phyloP scores from a whole-genome alignment of 1,140 invertebrate genomes.

The Listronotus oregonensis region DNA sequence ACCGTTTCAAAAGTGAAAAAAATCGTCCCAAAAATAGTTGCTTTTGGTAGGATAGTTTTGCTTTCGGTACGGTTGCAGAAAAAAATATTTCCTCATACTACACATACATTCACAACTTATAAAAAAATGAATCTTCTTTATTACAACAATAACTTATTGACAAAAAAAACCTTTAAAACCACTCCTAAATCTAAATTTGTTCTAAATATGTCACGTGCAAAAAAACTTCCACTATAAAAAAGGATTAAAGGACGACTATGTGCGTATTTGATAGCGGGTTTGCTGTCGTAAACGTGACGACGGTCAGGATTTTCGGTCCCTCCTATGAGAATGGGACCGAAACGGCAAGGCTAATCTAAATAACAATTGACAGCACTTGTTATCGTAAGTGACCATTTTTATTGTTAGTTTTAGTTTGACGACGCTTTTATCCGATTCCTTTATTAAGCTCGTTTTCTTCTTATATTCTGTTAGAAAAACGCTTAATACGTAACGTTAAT shows the following conservation, averaged over 20 bases:
- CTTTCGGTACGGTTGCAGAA: no score
- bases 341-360: conserved; percentile 5
- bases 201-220: conserved; percentile 7
- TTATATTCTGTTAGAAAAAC: no score
- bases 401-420: conserved; percentile 15
- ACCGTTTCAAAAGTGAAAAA: no score
- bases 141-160: no score
- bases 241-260: conserved; percentile 11
- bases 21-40: no score
- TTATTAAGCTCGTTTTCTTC: conserved; percentile 5
- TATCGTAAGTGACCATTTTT: conserved; percentile 15
- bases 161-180: no score
- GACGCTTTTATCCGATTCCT: conserved; percentile 1
- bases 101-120: no score
- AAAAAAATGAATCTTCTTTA: no score
- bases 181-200: background rate
- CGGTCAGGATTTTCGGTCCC: conserved; percentile 6
- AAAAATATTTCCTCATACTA: no score
- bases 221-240: conserved; percentile 10
- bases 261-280: conserved; percentile 7
- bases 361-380: conserved; percentile 16
- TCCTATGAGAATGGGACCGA: background rate
- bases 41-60: no score
- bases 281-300: conserved; percentile 13
- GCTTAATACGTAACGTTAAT: no score